phyloP scores from a whole-genome alignment of 1,140 invertebrate genomes.

The Zaprionus gabonicus region DNA sequence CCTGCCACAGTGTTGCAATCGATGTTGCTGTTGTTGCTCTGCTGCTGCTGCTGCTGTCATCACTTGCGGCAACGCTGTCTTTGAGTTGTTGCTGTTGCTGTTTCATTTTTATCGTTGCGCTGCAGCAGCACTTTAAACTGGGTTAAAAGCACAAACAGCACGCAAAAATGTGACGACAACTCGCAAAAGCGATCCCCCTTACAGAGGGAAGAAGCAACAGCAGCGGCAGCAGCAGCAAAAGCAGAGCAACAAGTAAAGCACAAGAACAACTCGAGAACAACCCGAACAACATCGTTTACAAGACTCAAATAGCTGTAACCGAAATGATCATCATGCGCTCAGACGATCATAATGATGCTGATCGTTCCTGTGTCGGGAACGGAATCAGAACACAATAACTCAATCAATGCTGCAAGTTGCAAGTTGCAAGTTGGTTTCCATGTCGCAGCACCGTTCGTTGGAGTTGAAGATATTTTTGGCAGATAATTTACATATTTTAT shows the following conservation, averaged over 20 bases:
- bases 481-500: too few species aligned
- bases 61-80: constrained; percentile 4
- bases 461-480: not conserved
- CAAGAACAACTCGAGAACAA: constrained; percentile 4
- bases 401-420: constrained; percentile 19
- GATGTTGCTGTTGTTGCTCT: constrained; percentile 14
- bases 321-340: not conserved
- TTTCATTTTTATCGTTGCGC: constrained; percentile 44
- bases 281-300: constrained; percentile 14
- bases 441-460: not conserved
- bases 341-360: constrained; percentile 18
- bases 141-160: constrained; percentile 57
- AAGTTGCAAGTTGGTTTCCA: constrained; percentile 14
- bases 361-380: constrained; percentile 26
- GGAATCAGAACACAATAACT: constrained; percentile 19
- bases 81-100: constrained; percentile 24
- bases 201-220: not conserved
- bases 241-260: not conserved
- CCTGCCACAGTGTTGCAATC: constrained; percentile 51
- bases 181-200: constrained; percentile 36
- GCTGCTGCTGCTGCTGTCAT: constrained; percentile 14
- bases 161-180: constrained; percentile 59
- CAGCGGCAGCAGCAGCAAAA: not conserved
- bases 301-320: constrained; percentile 36
- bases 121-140: constrained; percentile 47